Conservation (phyloP, 2,797 vertebrate species). For the Scolopax bukidnonensis region DNA sequence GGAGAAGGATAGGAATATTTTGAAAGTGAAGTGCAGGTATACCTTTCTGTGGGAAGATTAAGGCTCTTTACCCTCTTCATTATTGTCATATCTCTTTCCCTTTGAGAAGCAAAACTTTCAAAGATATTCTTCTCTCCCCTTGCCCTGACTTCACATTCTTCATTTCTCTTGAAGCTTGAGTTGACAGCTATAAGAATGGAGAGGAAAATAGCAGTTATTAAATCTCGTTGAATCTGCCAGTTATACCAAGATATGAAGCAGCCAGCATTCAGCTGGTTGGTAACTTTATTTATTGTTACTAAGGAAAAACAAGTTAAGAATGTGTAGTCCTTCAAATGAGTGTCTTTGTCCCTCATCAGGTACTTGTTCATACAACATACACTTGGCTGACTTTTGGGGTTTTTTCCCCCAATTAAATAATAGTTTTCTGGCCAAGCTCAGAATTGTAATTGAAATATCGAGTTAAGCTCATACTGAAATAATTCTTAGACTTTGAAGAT, state of each 20-base stretch:
- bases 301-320: not conserved
- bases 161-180: not conserved
- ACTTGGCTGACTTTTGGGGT: not conserved
- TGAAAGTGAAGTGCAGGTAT: not conserved
- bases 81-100: not conserved
- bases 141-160: not conserved
- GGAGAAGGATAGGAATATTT: not conserved
- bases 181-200: conserved; percentile 30
- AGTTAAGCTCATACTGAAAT: not conserved
- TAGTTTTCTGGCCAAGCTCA: not conserved
- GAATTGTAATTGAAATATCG: not conserved
- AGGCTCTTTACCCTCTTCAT: not conserved
- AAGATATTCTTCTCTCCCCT: not conserved
- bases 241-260: not conserved
- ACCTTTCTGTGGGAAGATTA: not conserved
- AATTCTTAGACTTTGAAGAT: not conserved
- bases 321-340: not conserved
- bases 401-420: not conserved
- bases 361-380: not conserved
- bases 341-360: not conserved
- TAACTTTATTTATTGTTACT: not conserved
- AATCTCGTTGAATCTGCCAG: not conserved
- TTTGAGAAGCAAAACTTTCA: not conserved
- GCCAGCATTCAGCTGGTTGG: not conserved
- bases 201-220: conserved; percentile 39